A percentile compares a stretch with the other conserved stretches of the same genome.
These are phyloP conservation scores for Sporophila hypoxantha DNA, from an alignment of 2,113 vertebrate genomes.

Conservation along the genomic window DNA sequence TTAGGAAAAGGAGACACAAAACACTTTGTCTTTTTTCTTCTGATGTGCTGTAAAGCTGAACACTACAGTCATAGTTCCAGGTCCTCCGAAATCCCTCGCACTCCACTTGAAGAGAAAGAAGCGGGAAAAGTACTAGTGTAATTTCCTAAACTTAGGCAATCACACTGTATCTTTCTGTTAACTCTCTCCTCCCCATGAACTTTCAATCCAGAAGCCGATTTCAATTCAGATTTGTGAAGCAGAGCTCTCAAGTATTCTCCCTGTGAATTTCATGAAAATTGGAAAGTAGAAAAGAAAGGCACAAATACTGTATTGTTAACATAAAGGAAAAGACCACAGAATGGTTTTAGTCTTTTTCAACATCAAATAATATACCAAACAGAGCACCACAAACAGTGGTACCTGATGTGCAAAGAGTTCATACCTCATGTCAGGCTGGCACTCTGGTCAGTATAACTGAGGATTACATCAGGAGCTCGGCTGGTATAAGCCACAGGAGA, in stretches of 20 bases:
- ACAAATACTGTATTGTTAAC: neutral
- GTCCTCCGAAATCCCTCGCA: neutral
- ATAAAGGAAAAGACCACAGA: neutral
- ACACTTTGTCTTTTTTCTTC: neutral
- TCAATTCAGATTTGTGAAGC: neutral
- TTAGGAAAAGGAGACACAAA: neutral
- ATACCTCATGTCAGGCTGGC: neutral
- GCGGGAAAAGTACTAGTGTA: fast-evolving
- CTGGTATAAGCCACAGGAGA: neutral
- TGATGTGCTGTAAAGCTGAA: neutral
- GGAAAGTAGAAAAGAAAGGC: neutral
- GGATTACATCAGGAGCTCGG: neutral
- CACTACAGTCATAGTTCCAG: neutral
- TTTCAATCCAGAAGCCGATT: neutral
- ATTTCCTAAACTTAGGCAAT: neutral
- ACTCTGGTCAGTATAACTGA: fast-evolving
- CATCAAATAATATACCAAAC: neutral
- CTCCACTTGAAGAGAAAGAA: neutral
- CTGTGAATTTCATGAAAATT: neutral
- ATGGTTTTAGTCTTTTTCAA: neutral
- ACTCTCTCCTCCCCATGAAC: neutral
- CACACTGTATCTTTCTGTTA: neutral
- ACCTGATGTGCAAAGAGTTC: neutral
- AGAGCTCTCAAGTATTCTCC: neutral
- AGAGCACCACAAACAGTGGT: neutral